phyloP scores from a whole-genome alignment of 2,113 vertebrate genomes.

The Dasyurus viverrinus region DNA sequence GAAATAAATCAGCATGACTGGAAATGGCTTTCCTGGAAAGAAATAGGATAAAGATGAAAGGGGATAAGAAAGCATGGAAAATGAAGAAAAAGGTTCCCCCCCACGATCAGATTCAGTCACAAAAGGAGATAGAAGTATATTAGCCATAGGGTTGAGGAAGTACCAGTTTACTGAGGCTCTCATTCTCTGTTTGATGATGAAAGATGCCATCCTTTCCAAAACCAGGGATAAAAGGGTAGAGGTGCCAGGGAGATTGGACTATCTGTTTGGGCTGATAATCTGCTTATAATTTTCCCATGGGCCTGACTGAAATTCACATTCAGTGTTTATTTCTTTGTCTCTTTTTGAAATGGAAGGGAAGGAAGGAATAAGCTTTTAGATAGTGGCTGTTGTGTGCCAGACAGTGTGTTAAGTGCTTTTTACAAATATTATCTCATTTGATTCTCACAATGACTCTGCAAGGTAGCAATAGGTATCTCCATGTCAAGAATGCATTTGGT shows the following conservation, averaged over 20 bases:
- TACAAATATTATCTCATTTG: background rate
- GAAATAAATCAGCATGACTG: too few species aligned
- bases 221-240: background rate
- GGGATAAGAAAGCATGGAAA: background rate
- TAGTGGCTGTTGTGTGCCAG: background rate
- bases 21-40: background rate
- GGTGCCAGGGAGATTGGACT: background rate
- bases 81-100: background rate
- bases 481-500: background rate
- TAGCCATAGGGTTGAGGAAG: background rate
- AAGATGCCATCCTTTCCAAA: background rate
- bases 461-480: background rate
- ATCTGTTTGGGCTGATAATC: background rate
- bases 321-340: background rate
- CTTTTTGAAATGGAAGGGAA: background rate
- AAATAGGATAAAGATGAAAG: background rate
- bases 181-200: background rate
- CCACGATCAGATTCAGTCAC: background rate
- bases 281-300: background rate
- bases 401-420: background rate
- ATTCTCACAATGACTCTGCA: background rate
- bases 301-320: background rate
- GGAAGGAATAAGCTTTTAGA: background rate
- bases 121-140: background rate
- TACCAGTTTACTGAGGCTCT: background rate